A percentile compares a stretch with the other conserved stretches of the same genome.
These are phyloP conservation scores for Standfussiana lucernea DNA, from an alignment of 2,888 invertebrate genomes.

Conservation along the genomic window DNA sequence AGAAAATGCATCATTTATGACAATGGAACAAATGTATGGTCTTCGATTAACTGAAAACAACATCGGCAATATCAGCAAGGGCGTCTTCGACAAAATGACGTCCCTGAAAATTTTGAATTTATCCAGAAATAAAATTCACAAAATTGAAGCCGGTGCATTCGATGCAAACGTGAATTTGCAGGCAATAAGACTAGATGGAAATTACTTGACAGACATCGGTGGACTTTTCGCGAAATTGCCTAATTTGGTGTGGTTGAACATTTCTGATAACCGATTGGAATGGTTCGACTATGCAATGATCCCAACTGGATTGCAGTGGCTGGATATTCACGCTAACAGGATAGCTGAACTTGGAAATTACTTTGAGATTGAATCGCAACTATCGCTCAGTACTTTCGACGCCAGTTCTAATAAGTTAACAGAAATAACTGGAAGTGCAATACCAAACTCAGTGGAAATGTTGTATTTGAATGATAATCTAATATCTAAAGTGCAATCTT, in stretches of 20 bases:
- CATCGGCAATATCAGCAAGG: constrained; percentile 94
- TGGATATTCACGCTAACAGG: constrained; percentile 96
- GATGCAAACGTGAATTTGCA: constrained; percentile 94
- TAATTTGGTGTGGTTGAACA: constrained; percentile 95
- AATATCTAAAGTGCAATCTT: constrained; percentile 95
- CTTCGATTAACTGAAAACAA: constrained; percentile 96
- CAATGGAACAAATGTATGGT: constrained; percentile 95
- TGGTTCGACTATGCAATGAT: constrained; percentile 96
- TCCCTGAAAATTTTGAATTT: constrained; percentile 95
- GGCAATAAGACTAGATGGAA: constrained; percentile 95
- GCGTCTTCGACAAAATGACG: constrained; percentile 94
- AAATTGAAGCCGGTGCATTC: constrained; percentile 94
- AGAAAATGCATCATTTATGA: constrained; percentile 94
- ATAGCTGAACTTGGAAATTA: constrained; percentile 96
- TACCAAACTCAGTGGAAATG: constrained; percentile 95
- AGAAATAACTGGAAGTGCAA: constrained; percentile 95
- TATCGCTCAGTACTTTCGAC: constrained; percentile 95
- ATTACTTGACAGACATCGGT: constrained; percentile 94
- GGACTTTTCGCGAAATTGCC: constrained; percentile 95
- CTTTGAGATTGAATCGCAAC: constrained; percentile 95
- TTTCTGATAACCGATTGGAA: constrained; percentile 95
- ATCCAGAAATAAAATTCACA: constrained; percentile 95
- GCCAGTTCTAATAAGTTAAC: constrained; percentile 95
- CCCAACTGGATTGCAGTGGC: constrained; percentile 95
- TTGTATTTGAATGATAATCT: constrained; percentile 95